Evolutionary conservation across 2,888 invertebrate species (phyloP).

Genomic region (Julus scandinavius): DNA sequence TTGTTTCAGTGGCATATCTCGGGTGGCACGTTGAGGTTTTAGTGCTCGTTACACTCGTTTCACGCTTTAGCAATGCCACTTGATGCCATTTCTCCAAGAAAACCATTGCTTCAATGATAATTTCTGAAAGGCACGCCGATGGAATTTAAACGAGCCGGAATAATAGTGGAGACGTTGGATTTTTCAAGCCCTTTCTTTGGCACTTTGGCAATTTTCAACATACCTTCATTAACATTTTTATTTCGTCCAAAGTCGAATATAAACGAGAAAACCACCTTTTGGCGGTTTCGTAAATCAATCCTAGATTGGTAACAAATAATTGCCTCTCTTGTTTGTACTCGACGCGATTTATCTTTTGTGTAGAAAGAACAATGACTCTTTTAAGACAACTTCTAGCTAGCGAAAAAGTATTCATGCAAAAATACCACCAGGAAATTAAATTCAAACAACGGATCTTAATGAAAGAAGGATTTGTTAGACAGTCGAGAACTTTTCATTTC

Average conservation of each 20-base stretch:
- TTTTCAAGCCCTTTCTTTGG: background rate
- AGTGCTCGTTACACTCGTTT: slow-evolving; percentile 48
- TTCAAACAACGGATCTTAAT: background rate
- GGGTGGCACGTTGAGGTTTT: slow-evolving; percentile 47
- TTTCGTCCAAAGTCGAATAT: background rate
- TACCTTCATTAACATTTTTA: slow-evolving; percentile 23
- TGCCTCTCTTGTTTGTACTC: background rate
- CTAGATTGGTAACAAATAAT: slow-evolving; percentile 27
- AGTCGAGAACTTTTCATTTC: too few species aligned
- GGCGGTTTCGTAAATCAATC: slow-evolving; percentile 32
- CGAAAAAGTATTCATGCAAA: slow-evolving; percentile 6
- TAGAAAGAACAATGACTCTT: background rate
- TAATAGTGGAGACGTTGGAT: background rate
- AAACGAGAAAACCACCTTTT: background rate
- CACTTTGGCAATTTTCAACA: background rate
- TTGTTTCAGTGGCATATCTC: background rate
- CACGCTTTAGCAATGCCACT: slow-evolving; percentile 37
- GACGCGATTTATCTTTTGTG: background rate
- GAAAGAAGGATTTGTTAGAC: background rate
- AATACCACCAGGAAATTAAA: background rate
- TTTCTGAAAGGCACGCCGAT: slow-evolving; percentile 29
- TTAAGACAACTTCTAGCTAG: background rate
- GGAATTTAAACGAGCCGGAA: slow-evolving; percentile 46
- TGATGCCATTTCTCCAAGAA: background rate
- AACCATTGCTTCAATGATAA: slow-evolving; percentile 33